These are phyloP conservation scores for Ormyrus nitidulus DNA, from an alignment of 2,888 invertebrate species.

Conservation along the genomic window DNA sequence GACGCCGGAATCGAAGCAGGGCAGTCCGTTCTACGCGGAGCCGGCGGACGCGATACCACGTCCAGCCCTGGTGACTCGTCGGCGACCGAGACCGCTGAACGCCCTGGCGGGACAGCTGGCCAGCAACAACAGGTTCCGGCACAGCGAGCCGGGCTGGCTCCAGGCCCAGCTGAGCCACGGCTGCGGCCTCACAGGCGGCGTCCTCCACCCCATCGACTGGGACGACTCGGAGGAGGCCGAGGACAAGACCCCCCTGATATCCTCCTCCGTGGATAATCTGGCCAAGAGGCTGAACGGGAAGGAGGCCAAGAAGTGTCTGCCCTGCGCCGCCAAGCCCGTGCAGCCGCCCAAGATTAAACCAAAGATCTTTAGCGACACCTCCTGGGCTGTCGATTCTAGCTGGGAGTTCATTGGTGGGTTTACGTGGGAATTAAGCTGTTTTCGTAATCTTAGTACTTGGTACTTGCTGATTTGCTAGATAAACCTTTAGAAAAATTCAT, in stretches of 20 bases:
- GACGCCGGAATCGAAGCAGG: conserved; percentile 79
- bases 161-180: conserved; percentile 62
- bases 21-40: conserved; percentile 92
- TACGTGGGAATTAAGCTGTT: no score
- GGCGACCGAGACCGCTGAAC: conserved; percentile 44
- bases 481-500: no score
- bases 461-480: no score
- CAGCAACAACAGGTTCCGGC: conserved; percentile 64
- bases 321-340: conserved; percentile 83
- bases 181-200: conserved; percentile 34
- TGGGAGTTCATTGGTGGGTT: conserved; percentile 90
- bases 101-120: background rate
- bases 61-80: conserved; percentile 30
- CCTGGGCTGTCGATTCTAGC: conserved; percentile 92
- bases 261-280: conserved; percentile 84
- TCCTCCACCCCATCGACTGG: conserved; percentile 72
- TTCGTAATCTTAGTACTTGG: no score
- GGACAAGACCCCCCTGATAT: conserved; percentile 76
- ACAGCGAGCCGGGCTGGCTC: conserved; percentile 72
- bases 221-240: conserved; percentile 71
- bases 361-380: conserved; percentile 75
- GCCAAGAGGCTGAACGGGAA: conserved; percentile 70
- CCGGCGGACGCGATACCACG: conserved; percentile 86
- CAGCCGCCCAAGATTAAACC: conserved; percentile 81
- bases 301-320: conserved; percentile 74